Base-by-base conservation (phyloP, 2,888 invertebrate species). In the Limenitis arthemis region DNA sequence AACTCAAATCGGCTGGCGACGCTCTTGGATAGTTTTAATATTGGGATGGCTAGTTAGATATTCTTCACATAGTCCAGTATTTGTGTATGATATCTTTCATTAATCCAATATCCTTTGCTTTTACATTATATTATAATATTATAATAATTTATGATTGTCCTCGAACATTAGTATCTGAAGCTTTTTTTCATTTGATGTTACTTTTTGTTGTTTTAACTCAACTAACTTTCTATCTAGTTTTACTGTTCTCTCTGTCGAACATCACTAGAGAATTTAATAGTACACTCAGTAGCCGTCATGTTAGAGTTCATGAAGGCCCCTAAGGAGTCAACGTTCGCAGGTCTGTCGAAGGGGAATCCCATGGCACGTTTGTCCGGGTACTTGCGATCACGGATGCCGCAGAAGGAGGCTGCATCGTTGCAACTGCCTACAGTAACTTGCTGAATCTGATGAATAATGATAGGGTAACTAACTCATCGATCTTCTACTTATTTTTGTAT, bases 261-360 rank as follows among this genome's bases (percentile, higher is more conserved):
- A 43, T 82, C 79, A 65, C 93, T 89, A 1, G 81, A 80, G 73
- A 91, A 92, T 32, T 79, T 77, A 44, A 94, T 86, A 47, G 59
- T 73, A 44, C 91, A 88, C 56, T 90, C 88, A 29, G 84, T 75
- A 5, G 88, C 78, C 29, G 88, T 84, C 94, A 94, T 94, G 75
- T 94, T 94, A 49, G 91, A 89, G 0, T 91, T 91, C 36, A 93
- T 73, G 87, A 95, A 95, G 71, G 91, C 90, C 0, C 73, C 61
- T 40, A 94, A 76, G 1, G 85, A 86, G 65, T 83, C 79, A 49
- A 88, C 90, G 73, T 58, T 84, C 0, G 90, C 88, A 53, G 88
- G 79, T 0, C 95, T 89, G 79, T 95, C 95, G 84, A 95, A 93
- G 8, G 93, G 93, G 83, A 84, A 94, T 31, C 94, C 93, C 92